phyloP scores from a whole-genome alignment of 2,113 vertebrate species.

The Apodemus speciosus region DNA sequence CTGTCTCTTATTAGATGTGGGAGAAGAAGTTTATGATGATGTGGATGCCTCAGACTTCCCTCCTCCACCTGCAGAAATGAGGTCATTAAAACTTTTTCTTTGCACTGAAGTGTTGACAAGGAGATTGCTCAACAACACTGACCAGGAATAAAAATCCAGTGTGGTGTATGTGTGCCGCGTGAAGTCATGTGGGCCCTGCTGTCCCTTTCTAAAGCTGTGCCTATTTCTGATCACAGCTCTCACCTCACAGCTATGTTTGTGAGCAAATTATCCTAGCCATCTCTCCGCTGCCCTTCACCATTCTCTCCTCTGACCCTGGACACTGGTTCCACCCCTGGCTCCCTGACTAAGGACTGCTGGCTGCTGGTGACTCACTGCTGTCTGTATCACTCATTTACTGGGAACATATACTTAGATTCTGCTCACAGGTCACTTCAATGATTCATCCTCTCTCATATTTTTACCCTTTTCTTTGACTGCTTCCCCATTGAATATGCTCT shows the following conservation, averaged over 20 bases:
- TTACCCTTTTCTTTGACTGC: neutral
- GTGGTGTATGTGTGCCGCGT: neutral
- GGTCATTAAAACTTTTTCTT: conserved; percentile 79
- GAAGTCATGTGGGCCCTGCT: neutral
- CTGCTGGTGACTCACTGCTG: neutral
- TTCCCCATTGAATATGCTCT: neutral
- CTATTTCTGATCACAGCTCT: neutral
- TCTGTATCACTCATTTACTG: neutral
- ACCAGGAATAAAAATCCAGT: neutral
- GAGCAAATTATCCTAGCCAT: no score
- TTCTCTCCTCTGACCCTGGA: no score
- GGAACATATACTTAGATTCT: neutral
- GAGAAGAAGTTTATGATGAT: conserved; percentile 92
- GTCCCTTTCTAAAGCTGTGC: neutral
- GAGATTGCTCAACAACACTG: neutral
- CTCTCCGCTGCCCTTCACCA: fast-evolving
- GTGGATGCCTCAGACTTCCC: conserved; percentile 88
- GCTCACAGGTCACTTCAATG: neutral
- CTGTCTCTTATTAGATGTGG: conserved; percentile 76
- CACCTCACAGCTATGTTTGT: neutral
- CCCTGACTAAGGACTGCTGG: neutral
- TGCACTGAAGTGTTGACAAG: neutral
- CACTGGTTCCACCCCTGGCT: neutral
- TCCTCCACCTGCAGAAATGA: conserved; percentile 78
- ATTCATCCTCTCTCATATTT: conserved; percentile 34